Conservation (phyloP, 2,888 invertebrate genomes). For the Elgonia sp. region DNA sequence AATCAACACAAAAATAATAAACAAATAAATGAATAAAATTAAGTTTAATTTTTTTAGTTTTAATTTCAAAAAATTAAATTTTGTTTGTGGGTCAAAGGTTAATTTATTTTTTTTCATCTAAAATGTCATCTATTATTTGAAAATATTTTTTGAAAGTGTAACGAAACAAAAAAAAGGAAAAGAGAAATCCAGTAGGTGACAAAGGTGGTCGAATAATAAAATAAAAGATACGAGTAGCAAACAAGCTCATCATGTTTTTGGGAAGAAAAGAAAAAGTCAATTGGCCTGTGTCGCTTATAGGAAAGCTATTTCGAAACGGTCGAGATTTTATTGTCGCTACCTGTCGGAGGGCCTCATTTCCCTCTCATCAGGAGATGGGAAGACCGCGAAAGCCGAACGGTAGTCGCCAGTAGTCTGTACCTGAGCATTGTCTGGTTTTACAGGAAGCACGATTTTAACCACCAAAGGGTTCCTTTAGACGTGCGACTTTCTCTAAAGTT, state of each 20-base stretch:
- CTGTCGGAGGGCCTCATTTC: constrained; percentile 59
- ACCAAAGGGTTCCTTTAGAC: constrained; percentile 65
- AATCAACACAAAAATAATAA: too few relatives aligned
- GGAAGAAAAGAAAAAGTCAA: constrained; percentile 70
- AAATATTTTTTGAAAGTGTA: background rate
- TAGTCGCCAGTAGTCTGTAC: constrained; percentile 46
- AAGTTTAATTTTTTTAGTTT: too few relatives aligned
- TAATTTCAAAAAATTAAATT: too few relatives aligned
- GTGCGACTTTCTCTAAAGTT: constrained; percentile 57
- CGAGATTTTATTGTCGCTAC: constrained; percentile 63
- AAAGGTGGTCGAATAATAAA: background rate
- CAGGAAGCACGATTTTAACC: constrained; percentile 68
- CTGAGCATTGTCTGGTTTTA: constrained; percentile 69
- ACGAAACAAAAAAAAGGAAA: constrained; percentile 23
- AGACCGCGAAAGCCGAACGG: constrained; percentile 79
- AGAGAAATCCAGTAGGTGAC: constrained; percentile 38
- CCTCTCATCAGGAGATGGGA: constrained; percentile 57
- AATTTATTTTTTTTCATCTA: background rate
- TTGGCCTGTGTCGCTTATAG: constrained; percentile 44
- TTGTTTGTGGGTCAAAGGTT: too few relatives aligned
- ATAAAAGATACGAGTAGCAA: constrained; percentile 41
- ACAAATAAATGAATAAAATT: too few relatives aligned
- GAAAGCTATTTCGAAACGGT: constrained; percentile 59
- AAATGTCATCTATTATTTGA: background rate
- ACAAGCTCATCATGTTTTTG: constrained; percentile 66